Conservation (phyloP, 2,888 invertebrate genomes). For the Sinopyrophorus schimmeli region DNA sequence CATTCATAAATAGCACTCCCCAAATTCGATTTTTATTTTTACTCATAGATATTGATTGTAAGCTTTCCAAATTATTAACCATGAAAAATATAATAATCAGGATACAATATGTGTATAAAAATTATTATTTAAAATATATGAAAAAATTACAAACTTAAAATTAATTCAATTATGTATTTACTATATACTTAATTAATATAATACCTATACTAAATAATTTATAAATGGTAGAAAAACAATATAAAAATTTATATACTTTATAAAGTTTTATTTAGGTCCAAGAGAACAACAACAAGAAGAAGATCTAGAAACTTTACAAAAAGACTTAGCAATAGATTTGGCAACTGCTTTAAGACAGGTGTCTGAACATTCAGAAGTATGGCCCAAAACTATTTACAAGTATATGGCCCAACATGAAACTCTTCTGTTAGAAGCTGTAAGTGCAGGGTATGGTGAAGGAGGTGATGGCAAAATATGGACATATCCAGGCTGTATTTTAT, state of each 20-base stretch:
- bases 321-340: conserved; percentile 64
- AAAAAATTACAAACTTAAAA: no score
- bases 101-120: no score
- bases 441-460: conserved; percentile 60
- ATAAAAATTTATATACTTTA: neutral
- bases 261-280: conserved; percentile 57
- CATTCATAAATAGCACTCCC: no score
- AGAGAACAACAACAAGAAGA: conserved; percentile 61
- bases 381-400: conserved; percentile 64
- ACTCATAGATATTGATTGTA: no score
- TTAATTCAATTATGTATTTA: no score
- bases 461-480: conserved; percentile 68
- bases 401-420: conserved; percentile 62
- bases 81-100: no score
- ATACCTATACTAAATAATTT: neutral
- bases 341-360: conserved; percentile 68
- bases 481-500: conserved; percentile 68
- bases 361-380: conserved; percentile 58
- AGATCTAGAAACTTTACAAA: conserved; percentile 62
- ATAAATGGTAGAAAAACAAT: neutral
- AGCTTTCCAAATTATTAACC: no score
- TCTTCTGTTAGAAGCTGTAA: conserved; percentile 61
- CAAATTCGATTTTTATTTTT: no score
- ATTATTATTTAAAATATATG: no score
- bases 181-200: no score